A percentile compares a stretch with the other conserved stretches of the same genome.
phyloP scores from a whole-genome alignment of 64 coral and sea anemone genomes.

The Montipora foliosa region DNA sequence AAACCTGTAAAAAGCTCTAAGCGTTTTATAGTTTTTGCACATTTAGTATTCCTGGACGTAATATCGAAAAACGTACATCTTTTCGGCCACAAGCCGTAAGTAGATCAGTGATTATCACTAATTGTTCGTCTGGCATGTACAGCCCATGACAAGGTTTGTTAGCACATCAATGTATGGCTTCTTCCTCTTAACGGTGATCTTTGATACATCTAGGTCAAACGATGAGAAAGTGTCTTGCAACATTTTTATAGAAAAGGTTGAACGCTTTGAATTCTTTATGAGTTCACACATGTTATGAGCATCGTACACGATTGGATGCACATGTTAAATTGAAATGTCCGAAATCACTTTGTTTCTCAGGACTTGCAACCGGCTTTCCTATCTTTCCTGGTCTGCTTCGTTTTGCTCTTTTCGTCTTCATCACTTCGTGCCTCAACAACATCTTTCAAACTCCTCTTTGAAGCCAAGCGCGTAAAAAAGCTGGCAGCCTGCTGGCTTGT shows the following conservation, averaged over 20 bases:
- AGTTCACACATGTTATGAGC: slow-evolving; percentile 43
- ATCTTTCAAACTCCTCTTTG: too few relatives aligned
- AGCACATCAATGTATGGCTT: slow-evolving; percentile 53
- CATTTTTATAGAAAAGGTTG: slow-evolving; percentile 44
- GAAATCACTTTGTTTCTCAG: slow-evolving; percentile 29
- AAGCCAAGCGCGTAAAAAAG: too few relatives aligned
- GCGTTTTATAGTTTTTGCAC: too few relatives aligned
- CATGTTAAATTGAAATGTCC: slow-evolving; percentile 12
- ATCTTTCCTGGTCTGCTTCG: too few relatives aligned
- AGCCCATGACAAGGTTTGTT: slow-evolving; percentile 41
- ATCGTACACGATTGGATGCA: slow-evolving; percentile 9
- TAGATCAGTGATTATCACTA: neutral
- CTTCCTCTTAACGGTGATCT: slow-evolving; percentile 21
- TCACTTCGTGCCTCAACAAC: too few relatives aligned
- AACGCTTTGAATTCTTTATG: slow-evolving; percentile 9
- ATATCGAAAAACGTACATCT: too few relatives aligned
- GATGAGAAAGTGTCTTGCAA: slow-evolving; percentile 47
- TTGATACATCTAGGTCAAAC: slow-evolving; percentile 59
- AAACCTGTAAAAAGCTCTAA: too few relatives aligned
- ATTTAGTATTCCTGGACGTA: too few relatives aligned
- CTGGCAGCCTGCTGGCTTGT: too few relatives aligned
- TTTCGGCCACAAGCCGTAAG: too few relatives aligned
- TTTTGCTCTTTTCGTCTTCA: too few relatives aligned
- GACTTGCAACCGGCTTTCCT: neutral
- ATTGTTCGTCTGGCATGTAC: neutral